A percentile compares a stretch with the other conserved stretches of the same genome.
These are phyloP conservation scores for Petrocephalus schoutedeni DNA, from an alignment of 2,797 vertebrate species.

Conservation along the genomic window DNA sequence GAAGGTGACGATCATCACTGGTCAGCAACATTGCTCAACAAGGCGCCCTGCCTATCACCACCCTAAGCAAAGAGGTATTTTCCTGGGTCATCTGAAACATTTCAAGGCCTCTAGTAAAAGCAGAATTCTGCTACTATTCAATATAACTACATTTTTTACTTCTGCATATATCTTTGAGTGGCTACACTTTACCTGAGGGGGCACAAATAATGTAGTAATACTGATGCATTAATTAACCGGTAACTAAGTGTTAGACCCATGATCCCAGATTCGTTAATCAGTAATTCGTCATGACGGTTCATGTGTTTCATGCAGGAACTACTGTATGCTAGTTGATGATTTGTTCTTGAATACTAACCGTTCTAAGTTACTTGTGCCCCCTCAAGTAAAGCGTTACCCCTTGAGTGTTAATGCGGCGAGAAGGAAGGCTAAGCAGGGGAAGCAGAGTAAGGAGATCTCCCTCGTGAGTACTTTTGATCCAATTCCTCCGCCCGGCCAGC, in stretches of 20 bases:
- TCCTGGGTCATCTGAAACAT: neutral
- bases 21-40: neutral
- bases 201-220: neutral
- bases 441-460: neutral
- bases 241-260: neutral
- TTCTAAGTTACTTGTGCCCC: neutral
- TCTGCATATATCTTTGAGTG: neutral
- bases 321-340: neutral
- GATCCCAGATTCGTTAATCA: neutral
- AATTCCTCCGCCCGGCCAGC: constrained; percentile 24
- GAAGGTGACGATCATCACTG: neutral
- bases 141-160: neutral
- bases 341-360: neutral
- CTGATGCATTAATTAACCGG: neutral
- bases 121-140: neutral
- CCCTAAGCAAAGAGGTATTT: neutral
- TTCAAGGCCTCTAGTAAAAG: neutral
- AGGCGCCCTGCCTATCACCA: neutral
- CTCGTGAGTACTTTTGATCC: constrained; percentile 21
- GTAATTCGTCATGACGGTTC: neutral
- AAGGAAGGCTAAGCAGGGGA: neutral
- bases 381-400: neutral
- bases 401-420: neutral
- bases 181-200: neutral
- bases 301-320: neutral